Evolutionary conservation across 2,113 vertebrate genomes (phyloP).

Genomic region (Delphinus delphis): DNA sequence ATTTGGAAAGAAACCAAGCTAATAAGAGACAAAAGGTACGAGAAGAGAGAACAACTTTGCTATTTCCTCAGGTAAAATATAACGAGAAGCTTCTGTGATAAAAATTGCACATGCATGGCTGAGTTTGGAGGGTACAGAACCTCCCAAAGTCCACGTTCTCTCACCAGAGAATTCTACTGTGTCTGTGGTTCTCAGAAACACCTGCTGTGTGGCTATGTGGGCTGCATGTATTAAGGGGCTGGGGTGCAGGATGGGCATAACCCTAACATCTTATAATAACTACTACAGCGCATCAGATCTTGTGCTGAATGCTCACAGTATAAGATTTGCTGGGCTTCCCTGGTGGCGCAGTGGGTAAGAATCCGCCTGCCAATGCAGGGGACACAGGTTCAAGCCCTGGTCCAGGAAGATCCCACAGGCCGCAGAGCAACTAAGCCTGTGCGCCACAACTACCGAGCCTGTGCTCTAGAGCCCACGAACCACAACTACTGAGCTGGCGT

Average conservation of each 20-base stretch:
- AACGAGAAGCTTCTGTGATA: neutral
- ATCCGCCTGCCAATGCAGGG: neutral
- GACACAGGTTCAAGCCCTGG: neutral
- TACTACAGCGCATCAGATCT: neutral
- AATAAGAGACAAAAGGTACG: neutral
- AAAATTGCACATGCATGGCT: neutral
- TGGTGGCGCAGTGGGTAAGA: neutral
- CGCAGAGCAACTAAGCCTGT: too few species aligned
- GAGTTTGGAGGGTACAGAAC: neutral
- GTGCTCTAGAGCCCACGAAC: fast-evolving
- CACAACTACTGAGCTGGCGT: too few species aligned
- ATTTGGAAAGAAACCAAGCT: slow-evolving; percentile 51
- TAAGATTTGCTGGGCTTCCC: neutral
- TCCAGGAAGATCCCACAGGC: neutral
- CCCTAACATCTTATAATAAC: neutral
- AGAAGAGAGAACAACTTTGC: neutral
- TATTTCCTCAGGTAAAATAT: slow-evolving; percentile 41
- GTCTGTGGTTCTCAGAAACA: neutral
- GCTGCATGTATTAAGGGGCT: neutral
- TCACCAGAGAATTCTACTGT: neutral
- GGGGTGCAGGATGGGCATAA: neutral
- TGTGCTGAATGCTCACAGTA: neutral
- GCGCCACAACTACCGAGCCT: too few species aligned
- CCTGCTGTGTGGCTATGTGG: neutral
- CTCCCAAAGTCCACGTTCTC: neutral